Percentiles rank a stretch among this genome's conserved stretches.
Evolutionary conservation across 2,797 vertebrate genomes (phyloP).

Genomic region (Hirundo rustica): DNA sequence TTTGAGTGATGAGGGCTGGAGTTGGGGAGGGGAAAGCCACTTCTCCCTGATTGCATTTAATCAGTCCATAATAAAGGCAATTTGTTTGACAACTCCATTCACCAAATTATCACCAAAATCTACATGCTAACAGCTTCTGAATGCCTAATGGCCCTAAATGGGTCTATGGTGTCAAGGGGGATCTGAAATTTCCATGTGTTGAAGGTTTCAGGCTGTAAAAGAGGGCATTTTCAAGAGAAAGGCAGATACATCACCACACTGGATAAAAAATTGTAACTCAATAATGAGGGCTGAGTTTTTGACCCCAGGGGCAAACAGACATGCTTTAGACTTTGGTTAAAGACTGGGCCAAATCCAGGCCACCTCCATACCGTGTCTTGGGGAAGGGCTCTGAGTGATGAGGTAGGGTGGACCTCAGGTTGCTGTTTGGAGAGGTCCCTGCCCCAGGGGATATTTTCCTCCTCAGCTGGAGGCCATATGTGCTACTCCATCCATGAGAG

Average conservation of each 20-base stretch:
- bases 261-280: not conserved
- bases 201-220: not conserved
- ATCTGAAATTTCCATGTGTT: not conserved
- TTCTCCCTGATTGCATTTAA: slow-evolving; percentile 58
- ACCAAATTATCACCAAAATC: slow-evolving; percentile 62
- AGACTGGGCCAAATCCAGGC: not conserved
- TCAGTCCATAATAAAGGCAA: slow-evolving; percentile 64
- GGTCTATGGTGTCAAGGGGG: not conserved
- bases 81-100: slow-evolving; percentile 71
- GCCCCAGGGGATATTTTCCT: not conserved
- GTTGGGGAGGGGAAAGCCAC: slow-evolving; percentile 13
- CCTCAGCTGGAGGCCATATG: not conserved
- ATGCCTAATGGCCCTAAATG: slow-evolving; percentile 23
- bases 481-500: not conserved
- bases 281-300: not conserved
- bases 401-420: not conserved
- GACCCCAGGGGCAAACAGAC: not conserved
- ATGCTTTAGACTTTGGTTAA: not conserved
- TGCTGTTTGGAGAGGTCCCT: not conserved
- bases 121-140: slow-evolving; percentile 59
- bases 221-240: not conserved
- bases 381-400: not conserved
- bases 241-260: not conserved
- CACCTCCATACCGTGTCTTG: not conserved
- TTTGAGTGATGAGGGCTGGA: slow-evolving; percentile 46